Evolutionary conservation across 2,797 vertebrate genomes (phyloP).

Genomic region (Mus caroli): DNA sequence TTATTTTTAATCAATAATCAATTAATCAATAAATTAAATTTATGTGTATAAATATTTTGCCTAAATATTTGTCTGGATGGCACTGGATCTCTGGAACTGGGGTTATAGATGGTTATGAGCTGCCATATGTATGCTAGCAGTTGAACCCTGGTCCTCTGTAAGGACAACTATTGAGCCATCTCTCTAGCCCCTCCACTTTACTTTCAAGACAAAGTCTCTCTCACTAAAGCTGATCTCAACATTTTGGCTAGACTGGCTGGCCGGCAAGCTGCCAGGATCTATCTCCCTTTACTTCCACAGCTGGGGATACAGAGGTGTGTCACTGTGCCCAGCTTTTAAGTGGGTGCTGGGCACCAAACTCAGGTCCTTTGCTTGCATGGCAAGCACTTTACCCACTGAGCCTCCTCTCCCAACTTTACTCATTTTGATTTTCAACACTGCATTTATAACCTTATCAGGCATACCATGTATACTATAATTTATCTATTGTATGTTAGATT

Average conservation of each 20-base stretch:
- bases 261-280: not conserved
- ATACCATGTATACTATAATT: not conserved
- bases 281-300: not conserved
- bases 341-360: not conserved
- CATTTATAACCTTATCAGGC: not conserved
- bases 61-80: not conserved
- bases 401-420: not conserved
- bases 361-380: not conserved
- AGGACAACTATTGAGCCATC: not conserved
- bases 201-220: not conserved
- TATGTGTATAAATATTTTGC: not conserved
- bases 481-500: constrained; percentile 1
- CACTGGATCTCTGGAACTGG: not conserved
- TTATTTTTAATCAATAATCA: not conserved
- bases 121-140: too few species aligned
- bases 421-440: not conserved
- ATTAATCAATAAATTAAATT: not conserved
- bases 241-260: not conserved
- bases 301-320: not conserved
- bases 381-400: not conserved
- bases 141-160: not conserved
- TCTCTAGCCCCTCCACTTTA: not conserved
- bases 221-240: not conserved
- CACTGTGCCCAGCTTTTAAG: not conserved
- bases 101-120: not conserved